Percentiles rank a stretch among this genome's conserved stretches.
These are phyloP conservation scores for Ceryle rudis DNA, from an alignment of 2,797 vertebrate genomes.

Conservation along the genomic window DNA sequence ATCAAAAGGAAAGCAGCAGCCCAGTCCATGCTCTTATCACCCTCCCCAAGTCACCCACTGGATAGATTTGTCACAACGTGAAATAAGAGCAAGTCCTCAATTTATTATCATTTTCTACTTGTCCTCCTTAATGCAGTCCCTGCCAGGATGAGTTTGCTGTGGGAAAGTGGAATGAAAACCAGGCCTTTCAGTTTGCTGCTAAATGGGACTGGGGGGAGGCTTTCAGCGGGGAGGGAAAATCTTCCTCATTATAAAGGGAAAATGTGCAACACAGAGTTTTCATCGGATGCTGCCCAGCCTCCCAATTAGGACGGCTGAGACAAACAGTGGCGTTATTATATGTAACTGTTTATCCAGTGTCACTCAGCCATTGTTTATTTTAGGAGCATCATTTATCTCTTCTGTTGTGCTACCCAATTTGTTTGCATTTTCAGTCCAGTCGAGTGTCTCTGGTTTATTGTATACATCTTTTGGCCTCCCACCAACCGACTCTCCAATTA, in stretches of 20 bases:
- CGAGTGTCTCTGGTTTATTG: background rate
- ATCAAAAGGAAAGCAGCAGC: conserved; percentile 34
- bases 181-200: conserved; percentile 38
- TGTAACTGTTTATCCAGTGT: conserved; percentile 26
- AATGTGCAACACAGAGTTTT: background rate
- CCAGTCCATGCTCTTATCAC: conserved; percentile 9
- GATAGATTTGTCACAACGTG: conserved; percentile 56
- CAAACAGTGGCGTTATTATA: conserved; percentile 34
- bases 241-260: conserved; percentile 50
- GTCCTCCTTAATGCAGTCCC: conserved; percentile 42
- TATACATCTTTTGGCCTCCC: conserved; percentile 18
- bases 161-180: conserved; percentile 66
- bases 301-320: conserved; percentile 58
- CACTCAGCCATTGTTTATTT: conserved; percentile 47
- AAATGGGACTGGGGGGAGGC: conserved; percentile 16
- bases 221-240: background rate
- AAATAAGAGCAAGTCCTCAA: conserved; percentile 49
- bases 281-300: conserved; percentile 51
- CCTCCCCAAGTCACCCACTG: background rate
- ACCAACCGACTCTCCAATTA: conserved; percentile 41
- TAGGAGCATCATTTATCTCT: conserved; percentile 50
- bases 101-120: conserved; percentile 65
- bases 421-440: conserved; percentile 38
- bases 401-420: conserved; percentile 45
- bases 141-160: conserved; percentile 69